These are phyloP conservation scores for Antennarius striatus DNA, from an alignment of 2,113 vertebrate genomes.

Conservation along the genomic window DNA sequence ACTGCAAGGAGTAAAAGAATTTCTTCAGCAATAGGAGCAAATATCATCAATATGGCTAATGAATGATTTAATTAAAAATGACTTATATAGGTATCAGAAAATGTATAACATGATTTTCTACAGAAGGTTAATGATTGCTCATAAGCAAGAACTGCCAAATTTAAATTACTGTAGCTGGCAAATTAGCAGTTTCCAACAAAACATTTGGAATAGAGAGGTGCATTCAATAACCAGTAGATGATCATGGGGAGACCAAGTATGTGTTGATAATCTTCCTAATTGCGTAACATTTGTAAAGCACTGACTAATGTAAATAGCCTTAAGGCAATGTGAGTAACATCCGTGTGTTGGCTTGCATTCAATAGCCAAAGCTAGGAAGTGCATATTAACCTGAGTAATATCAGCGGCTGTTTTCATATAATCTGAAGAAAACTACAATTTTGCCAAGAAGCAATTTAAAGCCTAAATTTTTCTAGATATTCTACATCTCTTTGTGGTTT, in stretches of 20 bases:
- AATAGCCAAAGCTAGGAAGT: background rate
- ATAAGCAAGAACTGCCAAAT: constrained; percentile 2
- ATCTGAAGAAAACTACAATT: background rate
- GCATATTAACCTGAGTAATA: background rate
- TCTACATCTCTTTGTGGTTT: constrained; percentile 28
- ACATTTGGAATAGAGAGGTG: background rate
- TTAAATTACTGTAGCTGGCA: background rate
- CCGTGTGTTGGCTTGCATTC: background rate
- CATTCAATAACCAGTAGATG: background rate
- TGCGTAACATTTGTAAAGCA: background rate
- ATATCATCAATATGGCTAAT: no score
- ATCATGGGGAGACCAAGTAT: constrained; percentile 1
- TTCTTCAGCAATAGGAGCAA: no score
- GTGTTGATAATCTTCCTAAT: background rate
- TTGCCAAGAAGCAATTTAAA: constrained; percentile 10
- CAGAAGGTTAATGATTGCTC: no score
- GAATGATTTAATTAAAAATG: no score
- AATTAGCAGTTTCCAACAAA: background rate
- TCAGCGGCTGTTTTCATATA: background rate
- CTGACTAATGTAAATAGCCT: constrained; percentile 4
- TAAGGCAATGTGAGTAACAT: constrained; percentile 1
- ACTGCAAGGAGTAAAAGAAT: background rate
- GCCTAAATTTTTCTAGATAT: constrained; percentile 9
- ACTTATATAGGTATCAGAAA: background rate
- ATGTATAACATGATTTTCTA: constrained; percentile 14